A percentile compares a stretch with the other conserved stretches of the same genome.
Evolutionary conservation across 2,113 vertebrate species (phyloP).

Genomic region (Austrofundulus limnaeus): DNA sequence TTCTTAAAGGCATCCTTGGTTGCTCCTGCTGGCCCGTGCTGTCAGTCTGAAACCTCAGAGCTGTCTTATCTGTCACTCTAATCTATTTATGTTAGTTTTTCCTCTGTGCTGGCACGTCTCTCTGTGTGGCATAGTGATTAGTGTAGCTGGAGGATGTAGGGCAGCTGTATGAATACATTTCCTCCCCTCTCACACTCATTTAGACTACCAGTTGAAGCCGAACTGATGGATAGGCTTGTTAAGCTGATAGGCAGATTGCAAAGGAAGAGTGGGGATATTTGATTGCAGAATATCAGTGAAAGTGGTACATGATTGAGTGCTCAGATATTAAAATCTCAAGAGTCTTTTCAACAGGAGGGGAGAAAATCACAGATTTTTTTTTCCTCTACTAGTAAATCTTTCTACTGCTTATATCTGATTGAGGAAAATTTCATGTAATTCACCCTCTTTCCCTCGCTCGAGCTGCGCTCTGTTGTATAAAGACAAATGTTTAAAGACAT

Average conservation of each 20-base stretch:
- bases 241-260: constrained; percentile 62
- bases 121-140: constrained; percentile 65
- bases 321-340: constrained; percentile 64
- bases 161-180: constrained; percentile 67
- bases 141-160: constrained; percentile 70
- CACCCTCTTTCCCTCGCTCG: constrained; percentile 4
- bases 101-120: constrained; percentile 50
- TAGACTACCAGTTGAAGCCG: constrained; percentile 53
- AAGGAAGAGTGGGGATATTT: constrained; percentile 52
- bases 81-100: constrained; percentile 65
- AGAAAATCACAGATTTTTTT: constrained; percentile 32
- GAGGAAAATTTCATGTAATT: constrained; percentile 42
- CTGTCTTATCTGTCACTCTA: constrained; percentile 66
- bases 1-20: constrained; percentile 50
- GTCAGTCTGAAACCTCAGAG: constrained; percentile 57
- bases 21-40: constrained; percentile 30
- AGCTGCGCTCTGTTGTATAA: constrained; percentile 29
- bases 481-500: constrained; percentile 45
- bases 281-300: constrained; percentile 61
- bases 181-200: constrained; percentile 52
- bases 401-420: constrained; percentile 34
- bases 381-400: constrained; percentile 29
- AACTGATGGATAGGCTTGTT: constrained; percentile 63
- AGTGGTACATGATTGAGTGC: constrained; percentile 60
- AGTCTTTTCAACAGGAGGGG: constrained; percentile 40